Conservation (phyloP, 2,888 invertebrate species). For the Athetis lepigone region DNA sequence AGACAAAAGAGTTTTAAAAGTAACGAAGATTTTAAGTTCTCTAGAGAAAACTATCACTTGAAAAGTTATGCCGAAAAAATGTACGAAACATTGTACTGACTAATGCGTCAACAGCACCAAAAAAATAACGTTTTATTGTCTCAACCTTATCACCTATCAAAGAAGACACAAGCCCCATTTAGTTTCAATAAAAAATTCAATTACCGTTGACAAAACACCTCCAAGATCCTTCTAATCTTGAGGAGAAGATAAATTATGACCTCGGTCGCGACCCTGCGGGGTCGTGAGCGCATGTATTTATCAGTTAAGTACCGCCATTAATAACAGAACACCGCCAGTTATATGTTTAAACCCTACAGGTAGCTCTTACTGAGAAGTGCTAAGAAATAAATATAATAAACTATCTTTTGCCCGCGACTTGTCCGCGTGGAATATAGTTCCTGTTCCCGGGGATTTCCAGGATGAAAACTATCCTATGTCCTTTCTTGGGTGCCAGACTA, state of each 20-base stretch:
- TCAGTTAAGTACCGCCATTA: constrained; percentile 40
- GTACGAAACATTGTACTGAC: no score
- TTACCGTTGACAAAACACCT: constrained; percentile 10
- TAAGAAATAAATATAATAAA: not conserved
- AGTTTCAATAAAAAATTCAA: not conserved
- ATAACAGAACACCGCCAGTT: constrained; percentile 20
- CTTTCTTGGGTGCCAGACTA: no score
- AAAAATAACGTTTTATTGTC: no score
- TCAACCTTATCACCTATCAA: not conserved
- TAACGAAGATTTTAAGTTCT: no score
- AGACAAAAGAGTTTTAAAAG: no score
- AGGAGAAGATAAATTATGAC: constrained; percentile 34
- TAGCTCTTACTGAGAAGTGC: not conserved
- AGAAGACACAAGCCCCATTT: not conserved
- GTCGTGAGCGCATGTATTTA: constrained; percentile 43
- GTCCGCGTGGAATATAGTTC: no score
- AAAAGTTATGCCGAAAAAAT: no score
- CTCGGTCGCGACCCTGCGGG: constrained; percentile 27
- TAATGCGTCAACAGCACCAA: no score
- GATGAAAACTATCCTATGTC: no score
- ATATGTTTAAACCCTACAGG: constrained; percentile 26
- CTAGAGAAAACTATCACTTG: no score
- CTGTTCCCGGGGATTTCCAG: no score
- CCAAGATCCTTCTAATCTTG: constrained; percentile 19
- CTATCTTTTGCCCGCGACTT: no score